Percentiles rank a stretch among this genome's conserved stretches.
These are phyloP conservation scores for Enteromius mattozi DNA, from an alignment of 2,797 vertebrate species.

Conservation along the genomic window DNA sequence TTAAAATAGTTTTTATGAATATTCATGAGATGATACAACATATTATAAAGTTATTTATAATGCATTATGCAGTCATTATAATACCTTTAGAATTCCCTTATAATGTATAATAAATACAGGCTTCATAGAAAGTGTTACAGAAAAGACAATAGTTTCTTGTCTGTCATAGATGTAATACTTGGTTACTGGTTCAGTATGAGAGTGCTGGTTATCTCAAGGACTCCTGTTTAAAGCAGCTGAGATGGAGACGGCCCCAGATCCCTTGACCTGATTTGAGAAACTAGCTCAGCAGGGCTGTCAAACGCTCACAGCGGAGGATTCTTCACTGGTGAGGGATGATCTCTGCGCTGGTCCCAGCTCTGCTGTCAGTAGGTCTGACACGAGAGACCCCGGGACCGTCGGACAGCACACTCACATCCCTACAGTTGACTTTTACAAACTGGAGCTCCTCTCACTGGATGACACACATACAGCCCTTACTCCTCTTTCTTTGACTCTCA, in stretches of 20 bases:
- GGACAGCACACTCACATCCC: constrained; percentile 80
- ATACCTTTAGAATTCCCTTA: no score
- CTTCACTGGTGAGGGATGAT: constrained; percentile 77
- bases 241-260: constrained; percentile 76
- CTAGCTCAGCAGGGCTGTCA: constrained; percentile 81
- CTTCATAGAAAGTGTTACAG: not conserved
- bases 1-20: no score
- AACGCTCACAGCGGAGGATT: constrained; percentile 76
- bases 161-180: no score
- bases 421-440: constrained; percentile 51
- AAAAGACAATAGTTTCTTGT: not conserved
- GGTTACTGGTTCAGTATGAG: not conserved
- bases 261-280: constrained; percentile 84
- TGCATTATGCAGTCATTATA: no score
- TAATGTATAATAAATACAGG: no score
- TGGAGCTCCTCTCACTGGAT: constrained; percentile 65
- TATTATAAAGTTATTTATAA: no score
- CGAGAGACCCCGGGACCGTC: constrained; percentile 75
- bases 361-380: constrained; percentile 82
- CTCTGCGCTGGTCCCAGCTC: constrained; percentile 78
- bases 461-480: constrained; percentile 63
- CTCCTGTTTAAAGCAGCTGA: constrained; percentile 40
- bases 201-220: constrained; percentile 37
- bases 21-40: no score
- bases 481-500: not conserved